phyloP scores from a whole-genome alignment of 2,888 invertebrate species.

The Aporophyla lueneburgensis region DNA sequence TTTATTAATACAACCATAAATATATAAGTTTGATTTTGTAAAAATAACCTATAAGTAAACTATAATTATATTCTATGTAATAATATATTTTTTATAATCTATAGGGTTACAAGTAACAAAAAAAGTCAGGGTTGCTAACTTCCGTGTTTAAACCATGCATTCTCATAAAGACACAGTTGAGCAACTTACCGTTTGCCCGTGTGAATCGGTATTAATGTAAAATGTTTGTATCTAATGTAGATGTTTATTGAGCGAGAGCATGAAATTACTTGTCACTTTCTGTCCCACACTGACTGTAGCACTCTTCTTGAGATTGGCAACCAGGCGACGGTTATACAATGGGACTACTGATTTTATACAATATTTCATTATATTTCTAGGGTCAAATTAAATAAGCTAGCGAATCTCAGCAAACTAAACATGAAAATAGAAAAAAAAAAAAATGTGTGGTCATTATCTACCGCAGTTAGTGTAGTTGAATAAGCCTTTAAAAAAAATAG shows the following conservation, averaged over 20 bases:
- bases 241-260: conserved; percentile 82
- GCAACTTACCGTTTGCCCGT: conserved; percentile 84
- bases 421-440: too few species aligned
- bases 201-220: conserved; percentile 88
- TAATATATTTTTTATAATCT: background rate
- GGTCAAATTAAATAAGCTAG: too few species aligned
- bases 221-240: conserved; percentile 79
- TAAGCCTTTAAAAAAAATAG: too few species aligned
- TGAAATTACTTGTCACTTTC: conserved; percentile 84
- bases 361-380: background rate
- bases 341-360: background rate
- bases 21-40: background rate
- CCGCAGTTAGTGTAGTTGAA: too few species aligned
- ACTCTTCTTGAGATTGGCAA: conserved; percentile 50
- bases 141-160: conserved; percentile 77
- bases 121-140: conserved; percentile 59
- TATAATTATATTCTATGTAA: background rate
- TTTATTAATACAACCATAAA: background rate
- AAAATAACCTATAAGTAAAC: background rate
- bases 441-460: too few species aligned
- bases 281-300: conserved; percentile 68
- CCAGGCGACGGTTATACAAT: conserved; percentile 50
- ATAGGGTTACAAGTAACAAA: conserved; percentile 47
- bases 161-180: conserved; percentile 77
- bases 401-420: too few species aligned